Conservation (phyloP, 2,888 invertebrate species). For the Platypus cylindrus region DNA sequence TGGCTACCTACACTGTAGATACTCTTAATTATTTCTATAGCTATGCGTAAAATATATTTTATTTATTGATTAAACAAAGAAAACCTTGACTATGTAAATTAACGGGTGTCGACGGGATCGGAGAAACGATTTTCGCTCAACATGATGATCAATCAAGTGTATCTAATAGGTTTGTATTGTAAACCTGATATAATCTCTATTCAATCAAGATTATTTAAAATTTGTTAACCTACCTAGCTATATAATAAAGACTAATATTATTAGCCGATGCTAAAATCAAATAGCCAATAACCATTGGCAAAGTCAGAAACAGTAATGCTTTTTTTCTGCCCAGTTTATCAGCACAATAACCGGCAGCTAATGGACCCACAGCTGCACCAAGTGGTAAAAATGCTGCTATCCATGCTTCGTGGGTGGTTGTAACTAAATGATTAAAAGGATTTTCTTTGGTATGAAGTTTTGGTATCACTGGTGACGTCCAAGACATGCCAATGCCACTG, state of each 20-base stretch:
- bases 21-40: no score
- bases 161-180: no score
- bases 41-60: no score
- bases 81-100: no score
- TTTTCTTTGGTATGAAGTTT: slow-evolving; percentile 13
- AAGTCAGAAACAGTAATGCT: slow-evolving; percentile 46
- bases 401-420: slow-evolving; percentile 21
- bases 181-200: no score
- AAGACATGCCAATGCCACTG: slow-evolving; percentile 18
- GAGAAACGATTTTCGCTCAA: no score
- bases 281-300: slow-evolving; percentile 47
- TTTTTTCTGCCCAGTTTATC: slow-evolving; percentile 42
- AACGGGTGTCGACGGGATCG: no score
- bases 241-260: slow-evolving; percentile 31
- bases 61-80: no score
- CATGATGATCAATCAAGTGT: no score
- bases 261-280: slow-evolving; percentile 17
- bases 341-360: slow-evolving; percentile 19
- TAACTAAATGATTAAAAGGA: slow-evolving; percentile 18
- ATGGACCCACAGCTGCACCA: slow-evolving; percentile 18
- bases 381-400: slow-evolving; percentile 19
- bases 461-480: slow-evolving; percentile 24
- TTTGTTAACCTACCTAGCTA: slow-evolving; percentile 34
- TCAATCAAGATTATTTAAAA: no score
- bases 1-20: not conserved